Percentiles rank a stretch among this genome's conserved stretches.
phyloP scores from a whole-genome alignment of 1,140 invertebrate genomes.

The Leguminivora glycinivorella region DNA sequence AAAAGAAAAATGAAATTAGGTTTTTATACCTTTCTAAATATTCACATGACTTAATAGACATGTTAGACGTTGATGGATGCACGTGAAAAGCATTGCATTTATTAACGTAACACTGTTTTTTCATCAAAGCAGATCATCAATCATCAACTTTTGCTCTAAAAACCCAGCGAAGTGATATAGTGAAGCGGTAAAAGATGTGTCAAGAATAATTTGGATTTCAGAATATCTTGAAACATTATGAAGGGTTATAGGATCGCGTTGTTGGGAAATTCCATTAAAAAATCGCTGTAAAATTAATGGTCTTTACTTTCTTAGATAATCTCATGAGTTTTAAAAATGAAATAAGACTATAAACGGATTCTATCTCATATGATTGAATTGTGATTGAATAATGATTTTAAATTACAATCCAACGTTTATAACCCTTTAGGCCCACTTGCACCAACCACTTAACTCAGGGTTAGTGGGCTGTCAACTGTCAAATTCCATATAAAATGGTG shows the following conservation, averaged over 20 bases:
- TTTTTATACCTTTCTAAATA: conserved; percentile 29
- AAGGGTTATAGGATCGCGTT: background rate
- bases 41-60: conserved; percentile 34
- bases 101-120: conserved; percentile 19
- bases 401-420: too few species aligned
- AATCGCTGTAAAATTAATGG: background rate
- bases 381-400: too few species aligned
- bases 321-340: background rate
- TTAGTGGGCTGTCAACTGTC: too few species aligned
- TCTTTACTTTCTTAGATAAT: background rate
- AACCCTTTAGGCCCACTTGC: too few species aligned
- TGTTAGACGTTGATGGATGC: conserved; percentile 26
- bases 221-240: conserved; percentile 5
- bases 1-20: too few species aligned
- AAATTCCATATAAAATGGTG: too few species aligned
- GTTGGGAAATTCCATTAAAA: conserved; percentile 10
- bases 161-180: background rate
- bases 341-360: too few species aligned
- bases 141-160: conserved; percentile 11
- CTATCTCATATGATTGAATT: too few species aligned
- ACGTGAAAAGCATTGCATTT: background rate
- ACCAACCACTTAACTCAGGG: too few species aligned
- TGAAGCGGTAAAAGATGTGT: conserved; percentile 1
- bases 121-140: conserved; percentile 12
- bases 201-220: conserved; percentile 1